Evolutionary conservation across 2,888 invertebrate genomes (phyloP).

Genomic region (Eupithecia vulgata): DNA sequence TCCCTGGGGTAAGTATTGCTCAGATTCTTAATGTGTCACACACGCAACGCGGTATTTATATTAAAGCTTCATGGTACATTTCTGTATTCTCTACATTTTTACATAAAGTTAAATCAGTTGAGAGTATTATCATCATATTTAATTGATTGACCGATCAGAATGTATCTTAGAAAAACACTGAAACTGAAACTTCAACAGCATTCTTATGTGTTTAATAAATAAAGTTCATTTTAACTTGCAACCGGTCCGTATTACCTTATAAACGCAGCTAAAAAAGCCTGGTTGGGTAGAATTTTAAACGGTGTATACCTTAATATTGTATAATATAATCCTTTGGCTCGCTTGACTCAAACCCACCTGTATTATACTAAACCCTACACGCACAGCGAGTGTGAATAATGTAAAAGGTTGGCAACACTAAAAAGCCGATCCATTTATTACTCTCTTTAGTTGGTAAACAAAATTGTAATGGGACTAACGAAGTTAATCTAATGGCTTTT

Average conservation of each 20-base stretch:
- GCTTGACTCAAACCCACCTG: constrained; percentile 36
- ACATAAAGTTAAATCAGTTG: neutral
- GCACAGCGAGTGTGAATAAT: constrained; percentile 50
- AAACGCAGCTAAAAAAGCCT: neutral
- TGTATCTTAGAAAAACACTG: neutral
- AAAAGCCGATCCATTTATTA: constrained; percentile 52
- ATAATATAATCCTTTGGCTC: constrained; percentile 37
- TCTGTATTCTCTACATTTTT: neutral
- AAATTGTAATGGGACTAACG: constrained; percentile 34
- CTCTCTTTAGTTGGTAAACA: constrained; percentile 42
- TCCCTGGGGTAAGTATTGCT: neutral
- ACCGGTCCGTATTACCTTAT: neutral
- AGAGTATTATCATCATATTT: neutral
- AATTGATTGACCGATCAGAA: neutral
- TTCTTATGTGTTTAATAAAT: neutral
- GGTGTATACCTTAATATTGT: neutral
- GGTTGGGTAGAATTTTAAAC: neutral
- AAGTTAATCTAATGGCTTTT: constrained; percentile 29
- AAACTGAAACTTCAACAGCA: neutral
- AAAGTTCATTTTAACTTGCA: neutral
- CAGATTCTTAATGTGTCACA: neutral
- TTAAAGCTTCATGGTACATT: neutral
- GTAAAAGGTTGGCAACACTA: constrained; percentile 51
- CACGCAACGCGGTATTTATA: neutral
- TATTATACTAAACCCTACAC: constrained; percentile 43